Evolutionary conservation across 1,140 invertebrate species (phyloP).

Genomic region (Metaphire vulgaris): DNA sequence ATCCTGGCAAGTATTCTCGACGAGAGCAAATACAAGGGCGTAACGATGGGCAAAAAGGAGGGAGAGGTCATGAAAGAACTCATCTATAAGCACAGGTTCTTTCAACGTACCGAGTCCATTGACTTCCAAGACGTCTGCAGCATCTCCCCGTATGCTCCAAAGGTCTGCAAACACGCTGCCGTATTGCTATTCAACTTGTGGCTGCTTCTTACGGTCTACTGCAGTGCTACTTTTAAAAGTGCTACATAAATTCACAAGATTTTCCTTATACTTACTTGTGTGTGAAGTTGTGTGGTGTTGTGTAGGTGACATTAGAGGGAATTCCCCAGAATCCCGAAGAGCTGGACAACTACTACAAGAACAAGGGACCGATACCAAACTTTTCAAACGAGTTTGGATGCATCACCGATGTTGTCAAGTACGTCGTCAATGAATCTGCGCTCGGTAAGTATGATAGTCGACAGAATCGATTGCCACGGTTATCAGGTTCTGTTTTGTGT

Average conservation of each 20-base stretch:
- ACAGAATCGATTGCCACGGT: no score
- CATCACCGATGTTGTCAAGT: slow-evolving; percentile 53
- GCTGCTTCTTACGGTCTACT: no score
- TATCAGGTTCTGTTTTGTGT: background rate
- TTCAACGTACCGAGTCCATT: slow-evolving; percentile 45
- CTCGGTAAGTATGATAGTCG: slow-evolving; percentile 42
- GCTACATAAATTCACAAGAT: no score
- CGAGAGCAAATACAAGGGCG: slow-evolving; percentile 48
- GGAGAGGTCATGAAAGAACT: slow-evolving; percentile 54
- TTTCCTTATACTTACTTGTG: no score
- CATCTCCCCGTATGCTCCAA: slow-evolving; percentile 48
- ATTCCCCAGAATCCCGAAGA: slow-evolving; percentile 53
- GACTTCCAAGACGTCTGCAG: slow-evolving; percentile 53
- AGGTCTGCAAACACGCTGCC: slow-evolving; percentile 39
- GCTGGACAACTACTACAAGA: slow-evolving; percentile 51
- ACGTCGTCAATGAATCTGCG: slow-evolving; percentile 41
- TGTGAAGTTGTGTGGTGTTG: no score
- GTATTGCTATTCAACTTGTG: no score
- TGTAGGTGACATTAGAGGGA: slow-evolving; percentile 50
- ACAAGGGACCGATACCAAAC: slow-evolving; percentile 52
- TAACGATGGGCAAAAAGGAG: slow-evolving; percentile 51
- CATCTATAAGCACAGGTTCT: slow-evolving; percentile 52
- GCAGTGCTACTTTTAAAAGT: no score
- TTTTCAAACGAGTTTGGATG: slow-evolving; percentile 53
- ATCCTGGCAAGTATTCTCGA: slow-evolving; percentile 47